Evolutionary conservation across 2,113 vertebrate genomes (phyloP), one percentile per base, ranked within the genome.

Genomic region (Regulus satrapa): DNA sequence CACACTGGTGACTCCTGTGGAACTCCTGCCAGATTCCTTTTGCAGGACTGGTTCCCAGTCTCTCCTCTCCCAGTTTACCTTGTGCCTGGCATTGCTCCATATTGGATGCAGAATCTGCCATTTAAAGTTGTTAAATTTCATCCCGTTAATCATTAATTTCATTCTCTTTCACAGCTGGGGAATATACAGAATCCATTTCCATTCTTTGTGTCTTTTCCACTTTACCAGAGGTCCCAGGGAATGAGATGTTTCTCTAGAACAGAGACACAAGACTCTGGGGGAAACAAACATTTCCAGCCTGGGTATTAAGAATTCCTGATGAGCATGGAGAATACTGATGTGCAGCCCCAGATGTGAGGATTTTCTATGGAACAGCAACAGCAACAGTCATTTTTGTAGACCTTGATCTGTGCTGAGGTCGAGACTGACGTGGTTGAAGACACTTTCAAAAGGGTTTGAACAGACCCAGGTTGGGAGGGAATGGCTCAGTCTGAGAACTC

Each of bases 301-400:
- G 45, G 12, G 24, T 63, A 29, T 31, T 16, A 46, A 49, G 7
- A 15, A 15, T 38, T 49, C 15, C 49, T 73, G 24, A 12, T 51
- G n/a, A 80, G 8, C 5, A 10, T 59, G 43, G 26, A 51, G 40
- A 80, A 48, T 5, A 19, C 5, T 6, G 14, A 45, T 23, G 16
- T 10, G 55, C 31, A 58, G 7, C 13, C 61, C 38, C 40, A 11
- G 11, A 40, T 29, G 21, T 75, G 38, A 75, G 31, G 38, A 29
- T 19, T 36, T 68, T 74, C 6, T 19, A 20, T 2, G 46, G 46
- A 43, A 12, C 31, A 74, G 9, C 18, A 43, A 14, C 23, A 83
- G 46, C 17, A 26, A 24, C 0, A 5, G 24, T 5, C 2, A 2
- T 26, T 69, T 46, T n/a, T 52, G 24, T 9, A 46, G 38, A 51